These are phyloP conservation scores for Gadus chalcogrammus DNA, from an alignment of 2,113 vertebrate species.

Conservation along the genomic window DNA sequence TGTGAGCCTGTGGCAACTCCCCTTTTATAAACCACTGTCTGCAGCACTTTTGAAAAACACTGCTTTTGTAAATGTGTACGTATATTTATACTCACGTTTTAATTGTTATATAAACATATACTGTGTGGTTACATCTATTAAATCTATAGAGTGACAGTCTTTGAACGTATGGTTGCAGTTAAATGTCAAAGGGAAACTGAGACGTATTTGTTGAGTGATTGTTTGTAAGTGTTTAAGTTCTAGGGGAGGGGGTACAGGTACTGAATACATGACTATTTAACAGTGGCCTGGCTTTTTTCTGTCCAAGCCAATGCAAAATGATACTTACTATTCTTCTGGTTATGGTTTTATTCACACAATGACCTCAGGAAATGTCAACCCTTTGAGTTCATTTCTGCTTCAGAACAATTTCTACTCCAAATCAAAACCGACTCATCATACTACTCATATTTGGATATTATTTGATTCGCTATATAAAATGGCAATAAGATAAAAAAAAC, in stretches of 20 bases:
- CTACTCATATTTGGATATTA: neutral
- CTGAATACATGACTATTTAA: constrained; percentile 16
- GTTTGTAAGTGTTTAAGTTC: constrained; percentile 28
- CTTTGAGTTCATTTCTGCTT: neutral
- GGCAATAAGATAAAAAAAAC: no score
- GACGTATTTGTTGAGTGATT: constrained; percentile 37
- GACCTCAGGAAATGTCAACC: constrained; percentile 1
- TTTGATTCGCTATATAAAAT: neutral
- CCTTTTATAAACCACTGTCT: constrained; percentile 72
- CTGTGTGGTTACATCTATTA: constrained; percentile 50
- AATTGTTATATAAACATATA: constrained; percentile 50
- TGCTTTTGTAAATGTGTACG: constrained; percentile 73
- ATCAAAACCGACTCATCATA: neutral
- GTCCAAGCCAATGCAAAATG: constrained; percentile 62
- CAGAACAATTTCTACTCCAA: neutral
- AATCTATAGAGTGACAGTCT: constrained; percentile 37
- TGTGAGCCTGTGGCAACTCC: constrained; percentile 60
- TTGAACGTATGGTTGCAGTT: constrained; percentile 53
- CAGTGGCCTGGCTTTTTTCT: constrained; percentile 33
- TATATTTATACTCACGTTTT: constrained; percentile 66
- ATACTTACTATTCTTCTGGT: constrained; percentile 44
- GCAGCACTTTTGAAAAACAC: constrained; percentile 71
- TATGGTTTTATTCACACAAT: constrained; percentile 30
- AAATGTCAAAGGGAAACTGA: constrained; percentile 43
- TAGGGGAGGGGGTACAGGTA: neutral